Conservation (phyloP, 2,888 invertebrate species). For the Mesodorylaimus sp. region DNA sequence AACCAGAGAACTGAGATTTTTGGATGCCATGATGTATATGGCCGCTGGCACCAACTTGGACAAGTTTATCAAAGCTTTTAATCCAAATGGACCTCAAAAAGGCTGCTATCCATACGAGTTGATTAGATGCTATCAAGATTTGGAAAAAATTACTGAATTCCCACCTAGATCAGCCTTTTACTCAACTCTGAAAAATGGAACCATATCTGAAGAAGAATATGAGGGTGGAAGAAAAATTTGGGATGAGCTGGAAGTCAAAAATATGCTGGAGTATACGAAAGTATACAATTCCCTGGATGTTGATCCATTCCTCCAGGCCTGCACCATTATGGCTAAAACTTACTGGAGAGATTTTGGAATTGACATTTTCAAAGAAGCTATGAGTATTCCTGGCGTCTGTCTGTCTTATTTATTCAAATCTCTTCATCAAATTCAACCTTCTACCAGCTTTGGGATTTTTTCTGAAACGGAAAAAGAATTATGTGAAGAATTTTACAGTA, state of each 20-base stretch:
- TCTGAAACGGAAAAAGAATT: too few relatives aligned
- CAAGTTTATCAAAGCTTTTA: too few relatives aligned
- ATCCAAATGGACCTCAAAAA: too few relatives aligned
- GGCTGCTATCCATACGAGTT: too few relatives aligned
- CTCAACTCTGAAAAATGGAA: neutral
- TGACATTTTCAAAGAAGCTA: neutral
- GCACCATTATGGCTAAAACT: neutral
- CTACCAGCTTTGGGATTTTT: neutral
- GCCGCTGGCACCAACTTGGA: too few relatives aligned
- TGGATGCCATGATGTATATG: too few relatives aligned
- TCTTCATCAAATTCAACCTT: too few relatives aligned
- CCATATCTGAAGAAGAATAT: neutral
- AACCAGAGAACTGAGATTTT: too few relatives aligned
- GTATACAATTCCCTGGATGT: neutral
- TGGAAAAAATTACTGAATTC: too few relatives aligned
- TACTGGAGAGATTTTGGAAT: neutral
- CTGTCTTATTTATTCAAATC: neutral
- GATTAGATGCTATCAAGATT: too few relatives aligned
- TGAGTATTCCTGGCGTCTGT: neutral
- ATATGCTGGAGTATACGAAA: neutral
- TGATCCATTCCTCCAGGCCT: neutral
- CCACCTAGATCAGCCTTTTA: neutral
- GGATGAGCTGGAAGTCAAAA: neutral
- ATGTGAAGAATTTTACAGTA: too few relatives aligned
- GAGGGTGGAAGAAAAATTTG: neutral